Conservation (phyloP, 2,113 vertebrate genomes). For the Dolichallabes microphthalmus region DNA sequence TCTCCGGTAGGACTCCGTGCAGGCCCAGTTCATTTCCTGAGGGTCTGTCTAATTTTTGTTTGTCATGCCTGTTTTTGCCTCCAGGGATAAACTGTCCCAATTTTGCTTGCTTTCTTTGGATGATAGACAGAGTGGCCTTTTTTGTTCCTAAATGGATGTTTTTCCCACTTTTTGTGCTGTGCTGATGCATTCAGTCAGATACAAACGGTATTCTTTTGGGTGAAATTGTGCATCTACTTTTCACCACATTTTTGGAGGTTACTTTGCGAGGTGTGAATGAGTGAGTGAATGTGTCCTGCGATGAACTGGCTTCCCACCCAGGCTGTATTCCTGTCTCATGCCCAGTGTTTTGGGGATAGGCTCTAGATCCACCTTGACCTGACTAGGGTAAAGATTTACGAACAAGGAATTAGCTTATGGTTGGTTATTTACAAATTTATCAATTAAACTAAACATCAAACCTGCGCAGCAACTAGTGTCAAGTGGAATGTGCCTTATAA, state of each 20-base stretch:
- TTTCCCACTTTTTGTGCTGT: background rate
- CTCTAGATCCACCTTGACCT: background rate
- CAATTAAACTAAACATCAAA: background rate
- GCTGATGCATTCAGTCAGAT: background rate
- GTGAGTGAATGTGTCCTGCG: background rate
- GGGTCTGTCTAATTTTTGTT: conserved; percentile 10
- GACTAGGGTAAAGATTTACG: background rate
- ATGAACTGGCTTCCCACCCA: background rate
- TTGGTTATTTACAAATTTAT: background rate
- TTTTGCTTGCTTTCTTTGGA: conserved; percentile 5
- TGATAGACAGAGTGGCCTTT: background rate
- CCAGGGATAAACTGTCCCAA: conserved; percentile 17
- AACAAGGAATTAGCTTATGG: background rate
- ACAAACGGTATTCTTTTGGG: conserved; percentile 19
- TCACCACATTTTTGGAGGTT: background rate
- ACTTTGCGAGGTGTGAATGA: background rate
- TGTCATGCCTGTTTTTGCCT: conserved; percentile 25
- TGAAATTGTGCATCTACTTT: background rate
- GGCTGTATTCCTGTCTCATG: background rate
- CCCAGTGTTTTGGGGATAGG: background rate
- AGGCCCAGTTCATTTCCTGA: background rate
- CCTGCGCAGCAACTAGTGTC: background rate
- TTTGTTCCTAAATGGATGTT: background rate
- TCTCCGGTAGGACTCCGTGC: background rate
- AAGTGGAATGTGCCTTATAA: background rate